Conservation (phyloP, 2,113 vertebrate species). For the Hypomesus transpacificus region DNA sequence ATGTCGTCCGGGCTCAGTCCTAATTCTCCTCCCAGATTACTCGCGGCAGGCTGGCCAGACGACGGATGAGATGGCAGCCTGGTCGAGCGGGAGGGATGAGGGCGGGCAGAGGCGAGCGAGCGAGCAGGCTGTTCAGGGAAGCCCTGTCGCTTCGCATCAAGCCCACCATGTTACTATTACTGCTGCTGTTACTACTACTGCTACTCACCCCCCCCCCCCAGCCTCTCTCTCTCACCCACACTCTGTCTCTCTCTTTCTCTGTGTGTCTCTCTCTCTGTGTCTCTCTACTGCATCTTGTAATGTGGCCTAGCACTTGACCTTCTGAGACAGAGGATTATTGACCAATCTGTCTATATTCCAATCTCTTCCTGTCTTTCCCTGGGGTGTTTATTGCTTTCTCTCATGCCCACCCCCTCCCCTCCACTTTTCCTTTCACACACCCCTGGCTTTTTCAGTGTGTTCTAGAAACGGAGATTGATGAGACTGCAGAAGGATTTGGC, state of each 20-base stretch:
- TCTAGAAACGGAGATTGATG: constrained; percentile 50
- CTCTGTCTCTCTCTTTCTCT: constrained; percentile 3
- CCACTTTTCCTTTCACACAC: constrained; percentile 22
- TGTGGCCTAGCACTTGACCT: constrained; percentile 25
- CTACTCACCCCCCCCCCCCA: neutral
- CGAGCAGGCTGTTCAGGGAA: constrained; percentile 8
- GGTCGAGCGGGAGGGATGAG: constrained; percentile 13
- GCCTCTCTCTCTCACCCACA: neutral
- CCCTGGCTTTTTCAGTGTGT: constrained; percentile 8
- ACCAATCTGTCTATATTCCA: constrained; percentile 51
- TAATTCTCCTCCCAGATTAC: constrained; percentile 64
- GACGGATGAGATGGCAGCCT: constrained; percentile 18
- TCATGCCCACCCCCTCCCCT: constrained; percentile 21
- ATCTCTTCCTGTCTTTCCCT: constrained; percentile 30
- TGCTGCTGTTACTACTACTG: neutral
- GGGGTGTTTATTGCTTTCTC: constrained; percentile 44
- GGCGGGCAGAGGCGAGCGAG: neutral
- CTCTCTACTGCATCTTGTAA: constrained; percentile 1
- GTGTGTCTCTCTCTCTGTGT: constrained; percentile 14
- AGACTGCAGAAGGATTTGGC: constrained; percentile 28
- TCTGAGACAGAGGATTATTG: constrained; percentile 47
- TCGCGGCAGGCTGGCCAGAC: constrained; percentile 29
- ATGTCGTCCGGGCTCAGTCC: constrained; percentile 50
- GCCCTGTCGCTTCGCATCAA: constrained; percentile 5
- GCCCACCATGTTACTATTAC: neutral